Conservation (phyloP, 2,888 invertebrate genomes). For the Cryptus armator region DNA sequence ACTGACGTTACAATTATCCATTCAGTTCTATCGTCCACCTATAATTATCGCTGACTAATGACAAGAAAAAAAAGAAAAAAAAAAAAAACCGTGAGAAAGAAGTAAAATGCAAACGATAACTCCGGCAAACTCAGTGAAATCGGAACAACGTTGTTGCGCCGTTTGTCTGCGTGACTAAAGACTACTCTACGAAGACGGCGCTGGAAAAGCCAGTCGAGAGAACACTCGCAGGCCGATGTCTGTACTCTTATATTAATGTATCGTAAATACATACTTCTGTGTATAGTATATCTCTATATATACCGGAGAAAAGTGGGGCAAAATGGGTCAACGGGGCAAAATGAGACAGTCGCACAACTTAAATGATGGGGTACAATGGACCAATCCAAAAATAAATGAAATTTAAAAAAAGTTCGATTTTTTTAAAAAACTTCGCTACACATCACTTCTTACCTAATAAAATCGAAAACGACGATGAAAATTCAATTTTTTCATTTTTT, state of each 20-base stretch:
- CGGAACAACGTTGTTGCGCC: slow-evolving; percentile 44
- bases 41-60: slow-evolving; percentile 59
- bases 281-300: neutral
- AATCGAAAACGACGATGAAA: too few relatives aligned
- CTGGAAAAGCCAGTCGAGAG: slow-evolving; percentile 56
- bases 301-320: too few relatives aligned
- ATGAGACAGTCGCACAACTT: too few relatives aligned
- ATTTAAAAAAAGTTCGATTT: too few relatives aligned
- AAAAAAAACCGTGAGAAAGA: slow-evolving; percentile 7
- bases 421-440: too few relatives aligned
- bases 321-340: too few relatives aligned
- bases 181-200: slow-evolving; percentile 31
- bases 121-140: slow-evolving; percentile 37
- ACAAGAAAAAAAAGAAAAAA: slow-evolving; percentile 21
- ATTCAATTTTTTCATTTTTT: too few relatives aligned
- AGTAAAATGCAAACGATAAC: slow-evolving; percentile 33
- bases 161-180: neutral
- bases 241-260: slow-evolving; percentile 45
- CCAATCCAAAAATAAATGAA: too few relatives aligned
- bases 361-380: too few relatives aligned
- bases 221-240: slow-evolving; percentile 46
- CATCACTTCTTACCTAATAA: too few relatives aligned
- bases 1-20: slow-evolving; percentile 34
- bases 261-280: slow-evolving; percentile 20
- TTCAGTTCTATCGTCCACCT: slow-evolving; percentile 44